Evolutionary conservation across 1,140 invertebrate genomes (phyloP).

Genomic region (Amyelois transitella): DNA sequence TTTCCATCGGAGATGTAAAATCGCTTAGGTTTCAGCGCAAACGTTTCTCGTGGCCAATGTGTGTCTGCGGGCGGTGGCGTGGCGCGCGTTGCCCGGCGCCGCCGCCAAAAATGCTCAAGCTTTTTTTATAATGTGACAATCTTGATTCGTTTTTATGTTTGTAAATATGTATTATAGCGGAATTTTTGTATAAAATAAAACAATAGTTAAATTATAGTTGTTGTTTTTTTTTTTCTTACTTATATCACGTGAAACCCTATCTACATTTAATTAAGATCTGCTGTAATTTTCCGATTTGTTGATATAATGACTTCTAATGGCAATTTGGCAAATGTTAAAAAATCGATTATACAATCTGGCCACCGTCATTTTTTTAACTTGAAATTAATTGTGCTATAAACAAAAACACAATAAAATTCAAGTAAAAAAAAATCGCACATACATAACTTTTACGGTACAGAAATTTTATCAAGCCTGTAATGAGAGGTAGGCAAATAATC

Average conservation of each 20-base stretch:
- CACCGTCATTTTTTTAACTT: no score
- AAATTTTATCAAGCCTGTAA: no score
- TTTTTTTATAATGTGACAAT: slow-evolving; percentile 68
- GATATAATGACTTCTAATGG: neutral
- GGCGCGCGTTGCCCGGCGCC: slow-evolving; percentile 18
- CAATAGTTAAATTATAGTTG: slow-evolving; percentile 41
- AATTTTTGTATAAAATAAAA: slow-evolving; percentile 69
- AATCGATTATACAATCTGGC: neutral
- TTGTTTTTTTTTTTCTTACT: slow-evolving; percentile 1
- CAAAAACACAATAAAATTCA: no score
- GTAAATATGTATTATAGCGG: slow-evolving; percentile 75
- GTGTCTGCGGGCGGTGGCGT: slow-evolving; percentile 10
- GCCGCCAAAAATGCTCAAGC: slow-evolving; percentile 53
- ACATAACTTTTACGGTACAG: no score
- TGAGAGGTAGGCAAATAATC: no score
- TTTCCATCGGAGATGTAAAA: no score
- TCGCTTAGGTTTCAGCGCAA: neutral
- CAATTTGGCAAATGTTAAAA: neutral
- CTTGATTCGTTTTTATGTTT: slow-evolving; percentile 70
- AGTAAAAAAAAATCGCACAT: no score
- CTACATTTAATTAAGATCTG: neutral
- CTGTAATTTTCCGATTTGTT: no score
- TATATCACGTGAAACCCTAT: neutral
- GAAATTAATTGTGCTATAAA: no score
- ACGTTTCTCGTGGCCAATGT: neutral